Base-by-base conservation (phyloP, 2,113 vertebrate species). In the Hoplias malabaricus region DNA sequence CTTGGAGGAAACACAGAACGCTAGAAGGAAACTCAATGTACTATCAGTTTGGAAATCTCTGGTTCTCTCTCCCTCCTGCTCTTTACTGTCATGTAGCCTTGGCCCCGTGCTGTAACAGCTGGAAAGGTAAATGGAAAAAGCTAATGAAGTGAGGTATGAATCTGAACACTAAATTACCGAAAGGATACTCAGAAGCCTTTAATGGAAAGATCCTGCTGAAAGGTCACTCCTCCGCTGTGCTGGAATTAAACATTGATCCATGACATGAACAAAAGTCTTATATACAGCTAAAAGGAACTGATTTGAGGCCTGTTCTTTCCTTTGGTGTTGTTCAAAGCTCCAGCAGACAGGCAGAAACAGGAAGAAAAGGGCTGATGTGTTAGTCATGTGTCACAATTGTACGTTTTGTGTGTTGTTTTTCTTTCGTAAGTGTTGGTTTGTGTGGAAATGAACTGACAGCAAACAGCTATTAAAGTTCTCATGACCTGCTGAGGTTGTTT, bases 391-490 rank as follows among this genome's bases (percentile, higher is more conserved):
- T 5, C 4, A 8, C 54, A 65, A 43, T 27, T 42, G 59, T 21
- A 70, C 27, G 25, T 62, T 78, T 21, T 31, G n/a, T 67, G 23
- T 50, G 46, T 46, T 69, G 69, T 19, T 80, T 42, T 77, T 54
- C 25, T 42, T 65, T 54, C 46, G 57, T 75, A 73, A 46, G 23
- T 56, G 54, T 46, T 68, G 62, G 46, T 68, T 57, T 25, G 48
- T 77, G 74, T 40, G 48, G 29, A 59, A 43, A 36, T 4, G 5
- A n/a, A 27, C 42, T 36, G 13, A 67, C 34, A 33, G 36, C 53
- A 83, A 81, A 68, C 69, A 68, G n/a, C 70, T 43, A 78, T 83
- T 80, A 74, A 74, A 62, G 59, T 42, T 59, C 62, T 12, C 57
- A 59, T 42, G 21, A 53, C 68, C 33, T 69, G 27, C 57, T 29